phyloP scores from a whole-genome alignment of 2,888 invertebrate genomes.

The Chesias legatella region DNA sequence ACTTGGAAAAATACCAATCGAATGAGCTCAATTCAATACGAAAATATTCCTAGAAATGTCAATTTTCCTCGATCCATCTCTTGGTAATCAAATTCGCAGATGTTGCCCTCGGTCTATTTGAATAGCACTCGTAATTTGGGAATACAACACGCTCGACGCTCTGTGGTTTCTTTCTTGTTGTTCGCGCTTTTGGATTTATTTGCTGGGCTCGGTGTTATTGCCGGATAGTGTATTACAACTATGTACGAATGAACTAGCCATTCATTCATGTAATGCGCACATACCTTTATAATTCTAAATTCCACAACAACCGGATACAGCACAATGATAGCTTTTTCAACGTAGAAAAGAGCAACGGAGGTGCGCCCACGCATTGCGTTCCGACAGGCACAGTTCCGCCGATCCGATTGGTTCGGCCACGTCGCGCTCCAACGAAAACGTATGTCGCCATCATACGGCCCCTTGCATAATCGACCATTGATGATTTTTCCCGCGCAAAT shows the following conservation, averaged over 20 bases:
- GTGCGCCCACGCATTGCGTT: constrained; percentile 69
- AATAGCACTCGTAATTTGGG: constrained; percentile 12
- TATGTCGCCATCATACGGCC: constrained; percentile 46
- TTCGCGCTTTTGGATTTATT: constrained; percentile 18
- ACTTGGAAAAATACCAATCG: no score
- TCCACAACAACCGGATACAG: constrained; percentile 43
- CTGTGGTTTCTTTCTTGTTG: constrained; percentile 11
- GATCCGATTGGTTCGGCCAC: constrained; percentile 57
- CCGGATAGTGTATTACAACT: constrained; percentile 21
- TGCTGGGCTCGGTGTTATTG: constrained; percentile 22
- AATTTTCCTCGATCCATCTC: constrained; percentile 1
- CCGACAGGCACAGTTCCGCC: constrained; percentile 71
- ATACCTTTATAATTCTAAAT: constrained; percentile 32
- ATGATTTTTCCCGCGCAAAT: constrained; percentile 57
- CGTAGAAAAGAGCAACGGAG: constrained; percentile 45
- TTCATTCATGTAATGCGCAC: constrained; percentile 26
- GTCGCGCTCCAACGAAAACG: constrained; percentile 59
- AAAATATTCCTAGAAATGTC: background rate
- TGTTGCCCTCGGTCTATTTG: constrained; percentile 11
- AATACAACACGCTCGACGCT: constrained; percentile 12
- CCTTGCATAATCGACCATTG: constrained; percentile 63
- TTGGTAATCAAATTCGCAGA: constrained; percentile 7
- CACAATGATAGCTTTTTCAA: constrained; percentile 54
- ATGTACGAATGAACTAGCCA: constrained; percentile 18
- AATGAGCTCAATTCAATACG: background rate